Conservation (phyloP, 2,888 invertebrate species). For the Megastigmus dorsalis region DNA sequence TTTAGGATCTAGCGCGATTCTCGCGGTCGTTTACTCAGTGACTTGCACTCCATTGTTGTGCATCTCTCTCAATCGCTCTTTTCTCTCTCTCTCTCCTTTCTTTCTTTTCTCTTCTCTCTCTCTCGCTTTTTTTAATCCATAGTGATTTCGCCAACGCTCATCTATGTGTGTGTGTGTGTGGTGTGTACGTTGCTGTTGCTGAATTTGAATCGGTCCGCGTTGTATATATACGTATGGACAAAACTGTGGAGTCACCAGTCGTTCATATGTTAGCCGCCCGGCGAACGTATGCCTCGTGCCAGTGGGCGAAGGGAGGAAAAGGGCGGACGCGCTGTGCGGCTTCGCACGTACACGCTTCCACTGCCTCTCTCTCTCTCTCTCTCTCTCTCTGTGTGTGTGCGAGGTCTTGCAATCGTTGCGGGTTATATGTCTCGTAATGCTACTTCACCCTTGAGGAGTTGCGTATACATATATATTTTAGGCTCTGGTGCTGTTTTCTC, state of each 20-base stretch:
- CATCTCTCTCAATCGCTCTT: slow-evolving; percentile 45
- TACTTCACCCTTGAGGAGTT: too few species aligned
- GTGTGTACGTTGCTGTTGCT: slow-evolving; percentile 29
- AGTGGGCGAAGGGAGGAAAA: slow-evolving; percentile 7
- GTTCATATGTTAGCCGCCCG: slow-evolving; percentile 72
- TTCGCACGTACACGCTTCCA: background rate
- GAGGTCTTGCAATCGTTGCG: too few species aligned
- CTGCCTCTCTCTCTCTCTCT: too few species aligned
- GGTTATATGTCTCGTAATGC: too few species aligned
- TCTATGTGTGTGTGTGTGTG: too few species aligned
- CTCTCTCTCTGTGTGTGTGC: too few species aligned
- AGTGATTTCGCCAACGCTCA: slow-evolving; percentile 67
- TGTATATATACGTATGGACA: slow-evolving; percentile 56
- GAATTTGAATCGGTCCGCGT: slow-evolving; percentile 71
- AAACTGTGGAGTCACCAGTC: slow-evolving; percentile 72
- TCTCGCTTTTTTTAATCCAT: slow-evolving; percentile 69
- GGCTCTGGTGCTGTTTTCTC: too few species aligned
- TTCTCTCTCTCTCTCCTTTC: background rate
- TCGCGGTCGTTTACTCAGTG: slow-evolving; percentile 74
- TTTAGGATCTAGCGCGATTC: slow-evolving; percentile 41
- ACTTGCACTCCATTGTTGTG: slow-evolving; percentile 72
- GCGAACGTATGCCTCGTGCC: background rate
- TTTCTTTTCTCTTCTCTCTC: background rate
- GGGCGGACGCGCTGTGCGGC: background rate
- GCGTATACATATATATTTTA: too few species aligned